Evolutionary conservation across 2,797 vertebrate species (phyloP).

Genomic region (Muraenolepis orangiensis): DNA sequence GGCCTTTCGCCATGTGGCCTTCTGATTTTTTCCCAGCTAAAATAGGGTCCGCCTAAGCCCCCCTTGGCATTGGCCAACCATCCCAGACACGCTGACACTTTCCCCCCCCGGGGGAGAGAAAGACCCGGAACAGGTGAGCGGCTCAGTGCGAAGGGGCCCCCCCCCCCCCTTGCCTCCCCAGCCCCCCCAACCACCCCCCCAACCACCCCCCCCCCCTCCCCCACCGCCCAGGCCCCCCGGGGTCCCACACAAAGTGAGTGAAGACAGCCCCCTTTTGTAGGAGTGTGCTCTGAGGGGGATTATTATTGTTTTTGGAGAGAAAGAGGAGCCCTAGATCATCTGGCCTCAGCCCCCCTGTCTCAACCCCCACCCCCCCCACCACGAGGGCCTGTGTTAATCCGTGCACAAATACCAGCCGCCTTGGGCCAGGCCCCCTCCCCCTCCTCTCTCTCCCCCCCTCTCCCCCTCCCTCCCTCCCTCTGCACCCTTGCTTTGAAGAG

Average conservation of each 20-base stretch:
- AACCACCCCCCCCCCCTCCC: no score
- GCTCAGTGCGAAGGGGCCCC: slow-evolving; percentile 81
- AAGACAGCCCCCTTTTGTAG: slow-evolving; percentile 79
- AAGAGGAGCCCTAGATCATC: slow-evolving; percentile 78
- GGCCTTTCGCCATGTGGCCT: slow-evolving; percentile 75
- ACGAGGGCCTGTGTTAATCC: slow-evolving; percentile 73
- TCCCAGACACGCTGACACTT: slow-evolving; percentile 83
- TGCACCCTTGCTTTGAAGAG: slow-evolving; percentile 75
- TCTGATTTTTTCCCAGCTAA: slow-evolving; percentile 83
- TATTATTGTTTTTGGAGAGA: slow-evolving; percentile 83
- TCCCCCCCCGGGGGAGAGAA: slow-evolving; percentile 78
- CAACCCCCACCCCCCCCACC: no score
- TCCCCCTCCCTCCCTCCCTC: slow-evolving; percentile 56
- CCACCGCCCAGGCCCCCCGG: slow-evolving; percentile 40
- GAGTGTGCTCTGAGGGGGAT: slow-evolving; percentile 68
- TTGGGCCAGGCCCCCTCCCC: slow-evolving; percentile 71
- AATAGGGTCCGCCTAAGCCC: slow-evolving; percentile 80
- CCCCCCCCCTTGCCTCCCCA: no score
- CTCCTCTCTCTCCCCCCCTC: slow-evolving; percentile 55
- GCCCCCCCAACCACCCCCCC: no score
- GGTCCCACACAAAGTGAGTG: slow-evolving; percentile 75
- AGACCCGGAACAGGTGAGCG: slow-evolving; percentile 80
- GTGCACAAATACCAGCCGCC: slow-evolving; percentile 73
- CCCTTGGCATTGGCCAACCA: slow-evolving; percentile 80
- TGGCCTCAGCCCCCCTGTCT: slow-evolving; percentile 70